A percentile compares a stretch with the other conserved stretches of the same genome.
Conservation (phyloP, 2,797 vertebrate species). For the Anolis apletophallus region DNA sequence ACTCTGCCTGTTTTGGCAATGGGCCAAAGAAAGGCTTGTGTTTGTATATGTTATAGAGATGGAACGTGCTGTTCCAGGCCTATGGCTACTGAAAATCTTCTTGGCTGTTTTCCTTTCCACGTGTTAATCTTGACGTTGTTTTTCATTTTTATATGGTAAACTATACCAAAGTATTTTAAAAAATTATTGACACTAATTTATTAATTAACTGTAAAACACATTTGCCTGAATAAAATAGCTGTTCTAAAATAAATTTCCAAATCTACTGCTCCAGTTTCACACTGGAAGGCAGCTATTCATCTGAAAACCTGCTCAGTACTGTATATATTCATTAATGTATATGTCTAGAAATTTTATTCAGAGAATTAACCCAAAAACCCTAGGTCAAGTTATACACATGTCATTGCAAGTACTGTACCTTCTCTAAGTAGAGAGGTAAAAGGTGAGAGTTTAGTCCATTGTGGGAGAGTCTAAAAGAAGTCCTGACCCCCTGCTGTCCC, state of each 20-base stretch:
- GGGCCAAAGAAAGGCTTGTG: not conserved
- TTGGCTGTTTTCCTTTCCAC: conserved; percentile 32
- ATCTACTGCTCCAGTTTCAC: not conserved
- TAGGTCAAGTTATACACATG: too few relatives aligned
- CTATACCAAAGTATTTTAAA: conserved; percentile 17
- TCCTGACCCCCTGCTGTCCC: too few relatives aligned
- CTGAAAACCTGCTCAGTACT: not conserved
- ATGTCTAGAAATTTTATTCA: too few relatives aligned
- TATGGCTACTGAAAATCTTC: conserved; percentile 14
- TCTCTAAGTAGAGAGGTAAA: too few relatives aligned
- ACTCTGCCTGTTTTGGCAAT: conserved; percentile 31
- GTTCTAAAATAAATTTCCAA: not conserved
- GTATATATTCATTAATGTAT: too few relatives aligned
- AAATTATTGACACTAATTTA: not conserved
- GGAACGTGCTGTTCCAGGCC: not conserved
- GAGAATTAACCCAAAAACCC: too few relatives aligned
- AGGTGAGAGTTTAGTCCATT: too few relatives aligned
- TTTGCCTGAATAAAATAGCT: too few relatives aligned
- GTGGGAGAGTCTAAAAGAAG: too few relatives aligned
- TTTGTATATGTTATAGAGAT: conserved; percentile 33
- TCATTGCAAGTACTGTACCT: too few relatives aligned
- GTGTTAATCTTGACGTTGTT: conserved; percentile 7
- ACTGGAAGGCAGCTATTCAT: not conserved
- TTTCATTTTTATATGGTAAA: not conserved
- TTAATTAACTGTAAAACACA: too few relatives aligned